Percentiles rank a stretch among this genome's conserved stretches.
Conservation (phyloP, 1,140 invertebrate species). For the Drosophila azteca region DNA sequence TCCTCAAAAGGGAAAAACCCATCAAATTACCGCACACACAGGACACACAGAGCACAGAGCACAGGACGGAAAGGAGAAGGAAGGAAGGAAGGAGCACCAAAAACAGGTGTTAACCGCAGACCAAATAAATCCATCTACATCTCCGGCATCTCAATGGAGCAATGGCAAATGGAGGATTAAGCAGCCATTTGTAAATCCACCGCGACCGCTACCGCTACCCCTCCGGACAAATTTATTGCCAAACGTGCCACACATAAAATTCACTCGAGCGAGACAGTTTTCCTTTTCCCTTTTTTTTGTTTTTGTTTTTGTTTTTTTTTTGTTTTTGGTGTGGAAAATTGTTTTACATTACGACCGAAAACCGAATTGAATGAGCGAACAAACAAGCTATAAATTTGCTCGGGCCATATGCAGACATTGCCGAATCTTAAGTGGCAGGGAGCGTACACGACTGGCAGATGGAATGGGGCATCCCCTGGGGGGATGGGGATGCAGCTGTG, state of each 20-base stretch:
- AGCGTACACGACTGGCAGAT: constrained; percentile 5
- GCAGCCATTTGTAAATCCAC: constrained; percentile 64
- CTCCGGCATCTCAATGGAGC: constrained; percentile 14
- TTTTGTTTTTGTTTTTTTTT: not conserved
- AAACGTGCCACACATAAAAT: constrained; percentile 72
- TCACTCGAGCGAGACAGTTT: constrained; percentile 59
- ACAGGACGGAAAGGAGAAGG: too few species aligned
- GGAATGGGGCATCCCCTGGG: too few species aligned
- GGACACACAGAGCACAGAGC: too few species aligned
- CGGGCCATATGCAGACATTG: constrained; percentile 44
- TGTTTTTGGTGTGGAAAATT: constrained; percentile 50
- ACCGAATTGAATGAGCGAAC: constrained; percentile 70
- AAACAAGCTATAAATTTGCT: constrained; percentile 61
- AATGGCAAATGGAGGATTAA: constrained; percentile 46
- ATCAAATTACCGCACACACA: too few species aligned
- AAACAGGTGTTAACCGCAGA: constrained; percentile 60
- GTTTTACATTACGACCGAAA: constrained; percentile 48
- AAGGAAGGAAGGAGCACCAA: not conserved
- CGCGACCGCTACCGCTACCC: constrained; percentile 20
- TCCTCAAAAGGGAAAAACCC: too few species aligned
- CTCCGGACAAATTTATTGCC: constrained; percentile 59
- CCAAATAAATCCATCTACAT: constrained; percentile 37
- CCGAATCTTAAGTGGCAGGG: constrained; percentile 30
- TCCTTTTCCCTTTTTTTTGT: constrained; percentile 1
- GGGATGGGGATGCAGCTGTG: constrained; percentile 8